Evolutionary conservation across 2,888 invertebrate genomes (phyloP).

Genomic region (Seladonia tumulorum): DNA sequence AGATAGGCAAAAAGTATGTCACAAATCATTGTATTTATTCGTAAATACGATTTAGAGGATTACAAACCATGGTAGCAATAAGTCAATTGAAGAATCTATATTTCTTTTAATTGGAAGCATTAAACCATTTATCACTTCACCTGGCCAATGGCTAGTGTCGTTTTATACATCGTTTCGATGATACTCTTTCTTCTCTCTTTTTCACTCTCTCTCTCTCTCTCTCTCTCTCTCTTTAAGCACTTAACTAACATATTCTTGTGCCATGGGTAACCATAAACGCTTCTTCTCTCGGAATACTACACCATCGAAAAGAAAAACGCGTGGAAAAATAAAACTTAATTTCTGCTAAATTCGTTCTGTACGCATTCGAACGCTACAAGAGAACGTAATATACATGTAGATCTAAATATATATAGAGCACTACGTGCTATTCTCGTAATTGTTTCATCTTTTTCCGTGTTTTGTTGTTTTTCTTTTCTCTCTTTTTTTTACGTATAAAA

Average conservation of each 20-base stretch:
- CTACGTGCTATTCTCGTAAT: conserved; percentile 32
- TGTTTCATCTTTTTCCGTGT: conserved; percentile 2
- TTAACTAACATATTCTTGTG: conserved; percentile 65
- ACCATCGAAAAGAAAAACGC: conserved; percentile 43
- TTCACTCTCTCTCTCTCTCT: background rate
- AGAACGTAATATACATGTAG: conserved; percentile 41
- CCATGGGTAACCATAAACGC: conserved; percentile 61
- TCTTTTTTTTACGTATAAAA: conserved; percentile 33
- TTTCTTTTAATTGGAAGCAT: conserved; percentile 71
- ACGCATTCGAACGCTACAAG: conserved; percentile 23
- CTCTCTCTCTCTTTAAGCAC: conserved; percentile 30
- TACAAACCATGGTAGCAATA: conserved; percentile 69
- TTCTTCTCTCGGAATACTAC: conserved; percentile 36
- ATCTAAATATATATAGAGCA: conserved; percentile 39
- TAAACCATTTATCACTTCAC: conserved; percentile 67
- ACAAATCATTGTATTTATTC: conserved; percentile 72
- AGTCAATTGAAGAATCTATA: conserved; percentile 67
- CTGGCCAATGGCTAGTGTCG: conserved; percentile 62
- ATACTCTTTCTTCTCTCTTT: conserved; percentile 32
- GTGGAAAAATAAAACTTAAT: conserved; percentile 51
- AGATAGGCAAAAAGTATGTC: conserved; percentile 38
- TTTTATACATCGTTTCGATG: conserved; percentile 60
- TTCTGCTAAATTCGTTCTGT: conserved; percentile 51
- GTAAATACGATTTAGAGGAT: conserved; percentile 68
- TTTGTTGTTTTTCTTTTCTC: background rate